These are phyloP conservation scores for Antheraea pernyi DNA, from an alignment of 1,140 invertebrate species.

Conservation along the genomic window DNA sequence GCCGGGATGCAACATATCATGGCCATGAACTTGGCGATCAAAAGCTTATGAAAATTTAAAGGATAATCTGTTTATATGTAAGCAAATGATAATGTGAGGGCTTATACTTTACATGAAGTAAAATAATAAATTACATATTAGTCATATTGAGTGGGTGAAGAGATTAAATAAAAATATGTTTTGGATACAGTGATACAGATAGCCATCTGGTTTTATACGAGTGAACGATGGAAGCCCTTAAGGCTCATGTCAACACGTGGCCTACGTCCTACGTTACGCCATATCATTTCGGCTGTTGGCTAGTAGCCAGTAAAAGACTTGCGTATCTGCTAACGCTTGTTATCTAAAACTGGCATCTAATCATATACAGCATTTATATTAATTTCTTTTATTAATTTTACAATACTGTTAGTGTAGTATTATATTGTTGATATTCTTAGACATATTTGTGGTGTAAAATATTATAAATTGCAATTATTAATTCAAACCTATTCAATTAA, in stretches of 20 bases:
- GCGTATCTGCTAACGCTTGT: slow-evolving; percentile 16
- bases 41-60: slow-evolving; percentile 10
- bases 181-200: neutral
- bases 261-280: slow-evolving; percentile 35
- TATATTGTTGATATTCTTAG: neutral
- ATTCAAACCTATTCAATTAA: too few species aligned
- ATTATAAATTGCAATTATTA: neutral
- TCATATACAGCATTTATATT: neutral
- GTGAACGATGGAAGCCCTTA: slow-evolving; percentile 17
- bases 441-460: neutral
- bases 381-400: neutral
- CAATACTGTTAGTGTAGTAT: neutral
- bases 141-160: neutral
- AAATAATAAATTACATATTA: neutral
- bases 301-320: slow-evolving; percentile 25
- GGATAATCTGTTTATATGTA: neutral
- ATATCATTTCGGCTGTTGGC: slow-evolving; percentile 31
- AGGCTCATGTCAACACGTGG: slow-evolving; percentile 22
- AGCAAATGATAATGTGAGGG: neutral
- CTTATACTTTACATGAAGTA: neutral
- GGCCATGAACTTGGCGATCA: slow-evolving; percentile 45
- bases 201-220: neutral
- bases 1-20: slow-evolving; percentile 48
- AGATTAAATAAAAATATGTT: neutral
- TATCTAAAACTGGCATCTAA: slow-evolving; percentile 13